A percentile compares a stretch with the other conserved stretches of the same genome.
Evolutionary conservation across 1,140 invertebrate genomes (phyloP).

Genomic region (Mercenaria mercenaria): DNA sequence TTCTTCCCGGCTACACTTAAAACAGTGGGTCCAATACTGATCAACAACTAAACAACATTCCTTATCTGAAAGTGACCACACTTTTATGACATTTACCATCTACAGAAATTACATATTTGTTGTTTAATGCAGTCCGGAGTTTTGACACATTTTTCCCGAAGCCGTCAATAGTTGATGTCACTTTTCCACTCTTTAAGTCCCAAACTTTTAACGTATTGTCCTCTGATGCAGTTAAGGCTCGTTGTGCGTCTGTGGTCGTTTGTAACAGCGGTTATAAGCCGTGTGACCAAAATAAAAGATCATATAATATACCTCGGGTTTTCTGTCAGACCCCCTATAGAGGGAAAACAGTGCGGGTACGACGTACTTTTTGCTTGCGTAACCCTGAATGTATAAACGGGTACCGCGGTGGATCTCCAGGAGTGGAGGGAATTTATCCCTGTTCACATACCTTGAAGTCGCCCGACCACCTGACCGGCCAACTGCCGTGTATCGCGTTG

Average conservation of each 20-base stretch:
- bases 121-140: conserved; percentile 76
- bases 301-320: conserved; percentile 83
- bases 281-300: conserved; percentile 82
- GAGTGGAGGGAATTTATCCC: conserved; percentile 78
- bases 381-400: conserved; percentile 77
- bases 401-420: conserved; percentile 81
- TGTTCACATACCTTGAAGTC: conserved; percentile 88
- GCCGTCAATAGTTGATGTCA: conserved; percentile 80
- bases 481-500: conserved; percentile 97
- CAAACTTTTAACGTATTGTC: conserved; percentile 84
- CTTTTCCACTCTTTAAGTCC: conserved; percentile 82
- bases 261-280: conserved; percentile 81
- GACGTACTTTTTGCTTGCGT: conserved; percentile 78
- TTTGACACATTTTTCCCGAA: conserved; percentile 78
- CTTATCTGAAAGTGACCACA: conserved; percentile 79
- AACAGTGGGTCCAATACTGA: conserved; percentile 79
- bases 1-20: conserved; percentile 77
- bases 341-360: conserved; percentile 80
- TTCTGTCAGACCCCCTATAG: conserved; percentile 80
- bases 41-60: conserved; percentile 74
- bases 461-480: conserved; percentile 96
- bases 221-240: conserved; percentile 80
- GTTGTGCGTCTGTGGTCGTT: conserved; percentile 82
- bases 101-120: conserved; percentile 78
- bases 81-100: conserved; percentile 78